Percentiles rank a stretch among this genome's conserved stretches.
Conservation (phyloP, 1,140 invertebrate genomes). For the Drosophila truncata region DNA sequence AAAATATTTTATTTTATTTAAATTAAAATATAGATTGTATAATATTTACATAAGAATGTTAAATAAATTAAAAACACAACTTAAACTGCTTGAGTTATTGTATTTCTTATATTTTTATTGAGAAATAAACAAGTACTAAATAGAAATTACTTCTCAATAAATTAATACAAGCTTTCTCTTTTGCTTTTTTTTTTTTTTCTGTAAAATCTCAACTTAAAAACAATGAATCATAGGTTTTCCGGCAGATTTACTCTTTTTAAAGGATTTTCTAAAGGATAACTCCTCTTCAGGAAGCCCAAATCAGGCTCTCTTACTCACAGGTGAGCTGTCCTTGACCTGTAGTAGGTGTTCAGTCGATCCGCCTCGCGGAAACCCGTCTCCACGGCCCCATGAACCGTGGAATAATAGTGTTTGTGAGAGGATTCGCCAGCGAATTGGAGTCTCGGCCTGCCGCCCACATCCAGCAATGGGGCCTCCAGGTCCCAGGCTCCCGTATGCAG, state of each 20-base stretch:
- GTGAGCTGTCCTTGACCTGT: slow-evolving; percentile 45
- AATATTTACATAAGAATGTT: no score
- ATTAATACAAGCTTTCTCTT: not conserved
- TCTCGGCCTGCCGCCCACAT: slow-evolving; percentile 86
- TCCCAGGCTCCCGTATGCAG: slow-evolving; percentile 85
- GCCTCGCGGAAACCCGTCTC: slow-evolving; percentile 92
- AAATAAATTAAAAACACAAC: no score
- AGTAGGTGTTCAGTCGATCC: slow-evolving; percentile 85
- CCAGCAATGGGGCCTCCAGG: slow-evolving; percentile 87
- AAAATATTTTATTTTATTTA: no score
- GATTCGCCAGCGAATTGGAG: slow-evolving; percentile 91
- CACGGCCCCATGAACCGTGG: slow-evolving; percentile 93
- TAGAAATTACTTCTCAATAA: not conserved
- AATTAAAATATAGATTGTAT: no score
- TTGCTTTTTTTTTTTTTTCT: not conserved
- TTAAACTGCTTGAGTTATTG: no score
- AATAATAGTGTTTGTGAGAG: slow-evolving; percentile 89
- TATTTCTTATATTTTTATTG: no score
- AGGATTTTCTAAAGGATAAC: not conserved
- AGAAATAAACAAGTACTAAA: no score
- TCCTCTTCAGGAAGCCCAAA: no score
- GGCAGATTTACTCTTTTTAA: not conserved
- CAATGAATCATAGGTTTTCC: not conserved
- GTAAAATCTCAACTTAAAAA: not conserved
- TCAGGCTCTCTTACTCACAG: slow-evolving; percentile 26